Conservation (phyloP, 2,113 vertebrate species). For the Rostratula benghalensis region DNA sequence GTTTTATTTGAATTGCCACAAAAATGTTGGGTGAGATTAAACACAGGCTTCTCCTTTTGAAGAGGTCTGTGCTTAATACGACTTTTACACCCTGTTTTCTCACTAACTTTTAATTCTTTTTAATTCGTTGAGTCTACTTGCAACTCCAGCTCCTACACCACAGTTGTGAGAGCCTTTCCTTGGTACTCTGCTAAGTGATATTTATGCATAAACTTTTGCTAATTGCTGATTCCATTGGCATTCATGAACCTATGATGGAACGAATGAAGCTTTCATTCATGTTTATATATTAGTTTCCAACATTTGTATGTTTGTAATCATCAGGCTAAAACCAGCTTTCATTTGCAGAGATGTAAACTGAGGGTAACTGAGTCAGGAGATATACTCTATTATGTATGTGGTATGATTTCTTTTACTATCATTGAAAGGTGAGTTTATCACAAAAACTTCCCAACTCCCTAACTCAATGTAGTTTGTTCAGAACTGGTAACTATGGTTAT, state of each 20-base stretch:
- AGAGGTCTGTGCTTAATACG: conserved; percentile 11
- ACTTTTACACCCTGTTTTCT: conserved; percentile 55
- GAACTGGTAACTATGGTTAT: neutral
- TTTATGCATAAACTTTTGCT: conserved; percentile 41
- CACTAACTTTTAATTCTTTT: conserved; percentile 35
- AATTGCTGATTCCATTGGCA: conserved; percentile 39
- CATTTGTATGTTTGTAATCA: conserved; percentile 57
- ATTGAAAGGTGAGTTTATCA: neutral
- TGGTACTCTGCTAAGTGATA: neutral
- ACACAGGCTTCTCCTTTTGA: conserved; percentile 28
- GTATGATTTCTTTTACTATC: neutral
- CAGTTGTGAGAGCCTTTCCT: neutral
- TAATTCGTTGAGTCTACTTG: conserved; percentile 7
- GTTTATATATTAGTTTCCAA: conserved; percentile 65
- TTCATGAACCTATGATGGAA: conserved; percentile 22
- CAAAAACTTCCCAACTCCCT: neutral
- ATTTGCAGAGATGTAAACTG: conserved; percentile 4
- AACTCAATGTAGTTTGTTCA: neutral
- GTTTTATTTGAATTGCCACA: conserved; percentile 51
- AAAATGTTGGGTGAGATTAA: conserved; percentile 58
- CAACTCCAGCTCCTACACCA: neutral
- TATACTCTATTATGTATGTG: neutral
- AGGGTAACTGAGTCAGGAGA: conserved; percentile 3
- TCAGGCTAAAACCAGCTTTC: neutral
- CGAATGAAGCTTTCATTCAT: conserved; percentile 50